Percentiles rank a stretch among this genome's conserved stretches.
These are phyloP conservation scores for Microtus oregoni DNA, from an alignment of 2,113 vertebrate genomes.

Conservation along the genomic window DNA sequence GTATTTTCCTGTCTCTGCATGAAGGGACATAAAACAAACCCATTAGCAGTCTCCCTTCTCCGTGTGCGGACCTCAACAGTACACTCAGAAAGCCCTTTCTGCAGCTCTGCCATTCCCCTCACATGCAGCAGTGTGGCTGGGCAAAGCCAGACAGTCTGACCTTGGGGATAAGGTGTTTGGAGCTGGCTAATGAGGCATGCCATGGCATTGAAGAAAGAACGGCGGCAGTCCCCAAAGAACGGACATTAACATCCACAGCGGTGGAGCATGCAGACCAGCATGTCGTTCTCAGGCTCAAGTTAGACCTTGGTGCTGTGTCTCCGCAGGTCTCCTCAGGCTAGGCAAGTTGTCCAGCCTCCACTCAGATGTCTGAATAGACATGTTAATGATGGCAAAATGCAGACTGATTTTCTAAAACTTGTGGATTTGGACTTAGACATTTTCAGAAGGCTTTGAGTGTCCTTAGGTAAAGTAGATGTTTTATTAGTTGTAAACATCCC, in stretches of 20 bases:
- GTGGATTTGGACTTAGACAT: background rate
- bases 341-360: background rate
- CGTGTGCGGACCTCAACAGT: no score
- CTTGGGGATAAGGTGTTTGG: conserved; percentile 64
- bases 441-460: conserved; percentile 7
- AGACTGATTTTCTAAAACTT: background rate
- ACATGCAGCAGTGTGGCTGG: background rate
- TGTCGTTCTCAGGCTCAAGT: background rate
- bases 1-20: background rate
- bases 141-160: conserved; percentile 69
- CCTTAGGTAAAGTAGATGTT: conserved; percentile 72
- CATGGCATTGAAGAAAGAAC: background rate
- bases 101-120: background rate
- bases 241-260: conserved; percentile 58
- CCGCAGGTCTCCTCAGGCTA: background rate
- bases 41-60: background rate
- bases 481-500: conserved; percentile 61
- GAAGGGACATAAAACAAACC: conserved; percentile 34
- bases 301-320: background rate
- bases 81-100: background rate
- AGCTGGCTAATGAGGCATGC: conserved; percentile 53
- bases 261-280: background rate
- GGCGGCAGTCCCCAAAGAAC: background rate
- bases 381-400: background rate
- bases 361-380: background rate